phyloP scores from a whole-genome alignment of 1,140 invertebrate genomes.

The Trichonephila inaurata region DNA sequence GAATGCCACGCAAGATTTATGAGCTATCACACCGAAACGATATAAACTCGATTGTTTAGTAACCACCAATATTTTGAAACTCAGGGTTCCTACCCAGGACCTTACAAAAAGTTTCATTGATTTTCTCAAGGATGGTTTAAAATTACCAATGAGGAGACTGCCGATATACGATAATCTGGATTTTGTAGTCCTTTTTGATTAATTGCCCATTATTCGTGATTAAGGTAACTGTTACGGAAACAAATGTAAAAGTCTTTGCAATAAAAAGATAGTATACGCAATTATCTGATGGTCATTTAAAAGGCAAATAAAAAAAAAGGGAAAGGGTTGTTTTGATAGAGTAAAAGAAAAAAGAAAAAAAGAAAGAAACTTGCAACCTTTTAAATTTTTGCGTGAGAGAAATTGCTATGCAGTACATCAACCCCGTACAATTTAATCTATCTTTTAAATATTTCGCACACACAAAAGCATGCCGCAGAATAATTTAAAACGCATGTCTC shows the following conservation, averaged over 20 bases:
- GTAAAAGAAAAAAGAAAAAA: too few species aligned
- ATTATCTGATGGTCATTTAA: background rate
- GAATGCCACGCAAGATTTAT: conserved; percentile 3
- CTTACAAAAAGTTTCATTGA: background rate
- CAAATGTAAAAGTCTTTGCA: background rate
- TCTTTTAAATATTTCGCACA: too few species aligned
- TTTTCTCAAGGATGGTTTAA: background rate
- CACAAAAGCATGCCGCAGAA: too few species aligned
- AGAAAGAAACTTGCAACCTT: too few species aligned
- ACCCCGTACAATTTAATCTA: too few species aligned
- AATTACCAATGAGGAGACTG: background rate
- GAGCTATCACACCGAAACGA: background rate
- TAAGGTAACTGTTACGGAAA: background rate
- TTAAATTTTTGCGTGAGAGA: too few species aligned
- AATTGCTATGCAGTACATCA: too few species aligned
- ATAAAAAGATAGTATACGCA: background rate
- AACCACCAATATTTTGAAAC: background rate
- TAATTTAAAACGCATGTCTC: too few species aligned
- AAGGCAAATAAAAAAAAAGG: background rate
- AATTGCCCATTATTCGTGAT: background rate
- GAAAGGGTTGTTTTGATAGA: background rate
- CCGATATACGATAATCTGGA: background rate
- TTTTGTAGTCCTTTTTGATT: background rate
- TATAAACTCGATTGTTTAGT: background rate
- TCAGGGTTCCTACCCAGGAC: background rate